Base-by-base conservation (phyloP, 35 echinoderm and acorn worm genomes). In the Holothuria glaberrima region DNA sequence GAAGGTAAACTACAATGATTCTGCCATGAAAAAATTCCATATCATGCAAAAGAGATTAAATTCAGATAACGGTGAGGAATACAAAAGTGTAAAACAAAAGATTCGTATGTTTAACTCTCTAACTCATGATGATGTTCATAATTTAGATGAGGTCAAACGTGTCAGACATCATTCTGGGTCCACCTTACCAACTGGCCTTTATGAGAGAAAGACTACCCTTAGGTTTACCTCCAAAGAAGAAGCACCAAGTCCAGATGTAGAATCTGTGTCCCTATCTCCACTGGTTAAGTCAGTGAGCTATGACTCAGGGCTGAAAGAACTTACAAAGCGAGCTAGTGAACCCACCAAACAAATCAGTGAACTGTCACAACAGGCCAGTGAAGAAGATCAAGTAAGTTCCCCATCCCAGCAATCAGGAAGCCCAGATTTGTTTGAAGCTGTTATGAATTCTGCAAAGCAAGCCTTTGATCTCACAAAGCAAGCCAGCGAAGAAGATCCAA, bases 61-160 rank as follows among this genome's bases (percentile, higher is more conserved):
- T 31, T n/a, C 65, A 31, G 83, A n/a, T 18, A 10, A 30, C 19
- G 65, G 12, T 3, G 30, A 67, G 28, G 83, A 86, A 21, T 17
- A 4, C 3, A 66, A 24, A 86, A 12, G 58, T 6, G 94, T 95
- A 7, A 75, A 86, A 52, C 64, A 86, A 62, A 95, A 95, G 75
- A 95, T 95, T 61, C 30, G 86, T 17, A 82, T 95, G 68, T 95
- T 95, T 70, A 95, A 95, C 36, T 89, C 91, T 12, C 88, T 95
- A 44, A 92, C 90, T 30, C 32, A 95, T 16, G 61, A 88, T 20
- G 77, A 91, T 54, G n/a, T 94, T 18, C 5, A 46, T 44, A 19
- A 58, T 14, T 60, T 50, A 0, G 84, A 5, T 29, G 22, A 28
- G 25, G 72, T 22, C 34, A 41, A 20, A 64, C 69, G 57, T 58